These are phyloP conservation scores for Vulpes ferrilata DNA, from an alignment of 2,113 vertebrate genomes.

Conservation along the genomic window DNA sequence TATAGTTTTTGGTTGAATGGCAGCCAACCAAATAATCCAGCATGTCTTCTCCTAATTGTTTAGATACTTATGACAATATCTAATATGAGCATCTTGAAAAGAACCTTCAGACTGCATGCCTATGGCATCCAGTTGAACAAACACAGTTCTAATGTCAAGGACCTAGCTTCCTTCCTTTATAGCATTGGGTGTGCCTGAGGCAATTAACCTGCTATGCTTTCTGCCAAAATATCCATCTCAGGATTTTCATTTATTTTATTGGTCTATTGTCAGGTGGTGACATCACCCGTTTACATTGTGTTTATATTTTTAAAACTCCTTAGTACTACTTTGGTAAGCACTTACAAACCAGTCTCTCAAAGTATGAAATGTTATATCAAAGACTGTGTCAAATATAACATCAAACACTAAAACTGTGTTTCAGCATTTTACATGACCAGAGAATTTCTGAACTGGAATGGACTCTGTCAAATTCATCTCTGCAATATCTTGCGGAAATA, in stretches of 20 bases:
- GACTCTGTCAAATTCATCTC: neutral
- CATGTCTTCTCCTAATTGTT: neutral
- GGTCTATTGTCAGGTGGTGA: neutral
- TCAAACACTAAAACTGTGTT: neutral
- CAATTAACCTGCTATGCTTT: neutral
- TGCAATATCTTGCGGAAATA: neutral
- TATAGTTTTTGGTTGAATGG: neutral
- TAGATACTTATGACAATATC: neutral
- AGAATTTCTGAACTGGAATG: neutral
- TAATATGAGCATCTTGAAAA: neutral
- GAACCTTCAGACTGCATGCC: too few relatives aligned
- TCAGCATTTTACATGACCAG: neutral
- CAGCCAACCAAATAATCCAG: neutral
- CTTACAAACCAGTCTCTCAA: neutral
- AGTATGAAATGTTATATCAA: neutral
- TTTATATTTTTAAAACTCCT: neutral
- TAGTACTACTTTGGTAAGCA: neutral
- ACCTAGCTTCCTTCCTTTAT: neutral
- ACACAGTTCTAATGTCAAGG: neutral
- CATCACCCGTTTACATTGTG: neutral
- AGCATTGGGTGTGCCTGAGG: rapidly evolving
- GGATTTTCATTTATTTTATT: neutral
- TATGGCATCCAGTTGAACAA: rapidly evolving
- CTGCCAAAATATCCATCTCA: neutral
- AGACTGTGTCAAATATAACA: neutral